Evolutionary conservation across 53 echinoderm and acorn worm species (phyloP).

Genomic region (Holothuria leucospilota): DNA sequence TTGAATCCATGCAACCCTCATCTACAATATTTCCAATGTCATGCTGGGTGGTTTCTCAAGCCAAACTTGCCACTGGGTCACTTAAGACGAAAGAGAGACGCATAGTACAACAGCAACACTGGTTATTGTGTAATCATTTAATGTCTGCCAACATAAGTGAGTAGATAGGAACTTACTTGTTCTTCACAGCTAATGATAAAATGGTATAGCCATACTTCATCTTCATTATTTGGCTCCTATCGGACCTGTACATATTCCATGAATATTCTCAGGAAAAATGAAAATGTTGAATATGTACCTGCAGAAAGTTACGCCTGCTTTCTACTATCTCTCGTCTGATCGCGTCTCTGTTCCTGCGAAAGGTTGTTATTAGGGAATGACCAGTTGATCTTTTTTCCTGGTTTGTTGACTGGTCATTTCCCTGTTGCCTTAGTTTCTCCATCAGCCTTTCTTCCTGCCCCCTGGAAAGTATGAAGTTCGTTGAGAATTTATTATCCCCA

Average conservation of each 20-base stretch:
- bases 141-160: no score
- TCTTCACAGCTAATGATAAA: neutral
- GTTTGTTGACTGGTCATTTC: neutral
- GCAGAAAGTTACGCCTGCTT: neutral
- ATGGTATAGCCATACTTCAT: neutral
- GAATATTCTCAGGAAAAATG: neutral
- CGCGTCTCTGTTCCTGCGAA: conserved; percentile 6
- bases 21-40: neutral
- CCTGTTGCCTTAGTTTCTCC: neutral
- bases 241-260: no score
- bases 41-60: neutral
- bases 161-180: neutral
- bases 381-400: neutral
- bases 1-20: conserved; percentile 2
- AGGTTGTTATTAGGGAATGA: neutral
- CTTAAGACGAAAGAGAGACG: no score
- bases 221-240: no score
- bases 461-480: neutral
- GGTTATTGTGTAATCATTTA: no score
- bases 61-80: no score
- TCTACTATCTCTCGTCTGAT: conserved; percentile 11
- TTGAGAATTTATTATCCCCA: neutral
- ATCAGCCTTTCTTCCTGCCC: conserved; percentile 16
- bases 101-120: no score
- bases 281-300: neutral